Evolutionary conservation across 2,888 invertebrate genomes (phyloP).

Genomic region (Ferrisia virgata): DNA sequence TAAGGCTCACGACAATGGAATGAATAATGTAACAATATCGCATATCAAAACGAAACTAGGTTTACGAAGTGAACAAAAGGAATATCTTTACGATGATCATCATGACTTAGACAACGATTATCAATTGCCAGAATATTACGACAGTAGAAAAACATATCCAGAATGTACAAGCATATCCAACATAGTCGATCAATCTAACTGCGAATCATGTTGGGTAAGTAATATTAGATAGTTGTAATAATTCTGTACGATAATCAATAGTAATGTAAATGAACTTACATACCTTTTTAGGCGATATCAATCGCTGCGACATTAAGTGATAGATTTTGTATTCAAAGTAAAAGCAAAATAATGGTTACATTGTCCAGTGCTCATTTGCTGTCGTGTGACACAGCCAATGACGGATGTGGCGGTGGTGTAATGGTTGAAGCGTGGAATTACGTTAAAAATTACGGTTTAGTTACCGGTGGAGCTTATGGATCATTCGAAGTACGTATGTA

Average conservation of each 20-base stretch:
- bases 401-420: constrained; percentile 46
- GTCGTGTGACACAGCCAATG: constrained; percentile 43
- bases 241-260: background rate
- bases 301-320: constrained; percentile 46
- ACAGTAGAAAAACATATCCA: background rate
- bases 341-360: constrained; percentile 27
- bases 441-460: constrained; percentile 42
- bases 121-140: background rate
- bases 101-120: background rate
- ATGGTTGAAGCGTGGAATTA: constrained; percentile 46
- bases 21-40: background rate
- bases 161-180: background rate
- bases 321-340: constrained; percentile 46
- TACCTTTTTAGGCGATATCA: constrained; percentile 46
- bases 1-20: background rate
- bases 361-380: constrained; percentile 45
- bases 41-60: background rate
- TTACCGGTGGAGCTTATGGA: constrained; percentile 46
- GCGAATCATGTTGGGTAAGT: constrained; percentile 74
- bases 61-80: background rate
- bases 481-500: constrained; percentile 41
- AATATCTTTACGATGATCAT: background rate
- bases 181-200: constrained; percentile 59
- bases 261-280: background rate
- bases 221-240: background rate